Evolutionary conservation across 2,113 vertebrate genomes (phyloP), one percentile per base, ranked within the genome.

Genomic region (Anser brachyrhynchus): DNA sequence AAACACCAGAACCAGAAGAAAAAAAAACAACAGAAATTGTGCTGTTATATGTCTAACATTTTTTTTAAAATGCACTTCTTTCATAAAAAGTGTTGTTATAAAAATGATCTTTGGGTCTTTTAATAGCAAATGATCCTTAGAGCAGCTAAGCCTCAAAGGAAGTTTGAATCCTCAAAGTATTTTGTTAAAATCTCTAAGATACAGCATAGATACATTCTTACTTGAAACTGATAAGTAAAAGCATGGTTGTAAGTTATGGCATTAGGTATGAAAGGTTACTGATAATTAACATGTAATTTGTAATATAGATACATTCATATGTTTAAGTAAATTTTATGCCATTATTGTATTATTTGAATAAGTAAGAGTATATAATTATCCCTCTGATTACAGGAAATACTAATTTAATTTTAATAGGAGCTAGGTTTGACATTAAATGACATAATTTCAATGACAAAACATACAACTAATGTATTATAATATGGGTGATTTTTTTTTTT

Each of bases 401-500:
- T 82, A 41, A 78, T 90, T 78, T 79, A 57, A 69, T 82, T 92
- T 94, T 90, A 84, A 84, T n/a, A 84, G n/a, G n/a, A 83, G 44
- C 11, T 77, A 31, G 16, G 74, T 92, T 95, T 92, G 17, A 71
- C n/a, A 67, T 87, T 29, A 65, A 29, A 31, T 75, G 10, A 84
- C 52, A 8, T n/a, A 78, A 76, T 62, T 3, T 46, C 66, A 79
- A 35, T 51, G 33, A 70, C 79, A 87, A 87, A 31, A 1, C 17
- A 57, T 2, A 71, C 19, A 77, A 88, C 16, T 37, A 51, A 41
- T 35, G 16, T 26, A 44, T 46, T 72, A 41, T 75, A 82, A 59
- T 13, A 58, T 3, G 1, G 26, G 8, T 46, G 18, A 46, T 46
- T 46, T 46, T 19, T 46, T 62, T 51, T 70, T 35, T 35, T 35